Percentiles rank a stretch among this genome's conserved stretches.
phyloP scores from a whole-genome alignment of 2,797 vertebrate species.

The Acridotheres tristis region DNA sequence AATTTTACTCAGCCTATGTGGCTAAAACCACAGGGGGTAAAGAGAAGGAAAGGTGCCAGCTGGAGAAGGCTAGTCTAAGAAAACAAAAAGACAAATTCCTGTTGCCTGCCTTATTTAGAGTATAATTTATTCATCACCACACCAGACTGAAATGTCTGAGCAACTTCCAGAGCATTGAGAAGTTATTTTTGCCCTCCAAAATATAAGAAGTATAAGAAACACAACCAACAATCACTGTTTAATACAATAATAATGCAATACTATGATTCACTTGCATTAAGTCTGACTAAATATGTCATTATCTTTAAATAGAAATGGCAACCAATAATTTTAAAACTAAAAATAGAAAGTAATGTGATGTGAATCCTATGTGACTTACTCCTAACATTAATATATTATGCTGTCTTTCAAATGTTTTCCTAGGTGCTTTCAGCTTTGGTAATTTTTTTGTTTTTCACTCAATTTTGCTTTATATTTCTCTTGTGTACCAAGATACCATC shows the following conservation, averaged over 20 bases:
- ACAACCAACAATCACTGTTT: not conserved
- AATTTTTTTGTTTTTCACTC: not conserved
- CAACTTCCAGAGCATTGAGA: not conserved
- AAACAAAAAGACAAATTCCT: not conserved
- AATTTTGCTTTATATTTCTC: not conserved
- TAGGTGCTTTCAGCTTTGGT: not conserved
- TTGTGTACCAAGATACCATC: not conserved
- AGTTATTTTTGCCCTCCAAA: not conserved
- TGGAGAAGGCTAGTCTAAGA: not conserved
- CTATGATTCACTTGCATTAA: conserved; percentile 25
- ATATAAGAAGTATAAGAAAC: not conserved
- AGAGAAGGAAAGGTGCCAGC: not conserved
- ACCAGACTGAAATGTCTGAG: not conserved
- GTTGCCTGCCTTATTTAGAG: not conserved
- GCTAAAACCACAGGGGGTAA: not conserved
- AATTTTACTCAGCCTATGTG: not conserved
- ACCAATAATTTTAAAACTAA: conserved; percentile 29
- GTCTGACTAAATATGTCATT: not conserved
- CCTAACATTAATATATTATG: not conserved
- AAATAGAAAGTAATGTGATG: not conserved
- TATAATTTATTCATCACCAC: not conserved
- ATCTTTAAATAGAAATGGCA: conserved; percentile 30
- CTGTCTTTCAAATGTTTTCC: conserved; percentile 8
- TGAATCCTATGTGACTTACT: not conserved
- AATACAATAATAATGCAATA: not conserved